Conservation (phyloP, 2,797 vertebrate genomes). For the Hemibagrus guttatus region DNA sequence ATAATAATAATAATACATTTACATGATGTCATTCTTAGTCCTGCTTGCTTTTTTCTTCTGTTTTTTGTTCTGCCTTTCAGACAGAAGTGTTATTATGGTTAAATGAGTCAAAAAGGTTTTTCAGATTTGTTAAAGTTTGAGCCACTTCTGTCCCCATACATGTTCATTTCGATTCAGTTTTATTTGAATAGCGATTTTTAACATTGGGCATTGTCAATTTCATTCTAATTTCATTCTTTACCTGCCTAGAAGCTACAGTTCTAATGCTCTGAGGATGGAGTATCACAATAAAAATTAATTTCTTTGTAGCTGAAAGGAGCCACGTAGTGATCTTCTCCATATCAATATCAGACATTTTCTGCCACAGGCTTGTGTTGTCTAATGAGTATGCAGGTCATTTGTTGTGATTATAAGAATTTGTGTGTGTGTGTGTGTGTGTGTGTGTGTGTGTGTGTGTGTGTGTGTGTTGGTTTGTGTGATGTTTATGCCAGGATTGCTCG, state of each 20-base stretch:
- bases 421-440: background rate
- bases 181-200: too few relatives aligned
- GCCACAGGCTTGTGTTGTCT: background rate
- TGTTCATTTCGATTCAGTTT: too few relatives aligned
- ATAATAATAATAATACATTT: background rate
- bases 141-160: background rate
- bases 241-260: background rate
- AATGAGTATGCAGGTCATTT: conserved; percentile 14
- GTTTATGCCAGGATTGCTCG: conserved; percentile 3
- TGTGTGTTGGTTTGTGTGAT: background rate
- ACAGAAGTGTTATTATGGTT: background rate
- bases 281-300: background rate
- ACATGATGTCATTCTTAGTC: background rate
- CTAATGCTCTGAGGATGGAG: background rate
- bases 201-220: too few relatives aligned
- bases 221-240: background rate
- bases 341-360: background rate
- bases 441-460: background rate
- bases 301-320: background rate
- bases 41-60: background rate
- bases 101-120: background rate
- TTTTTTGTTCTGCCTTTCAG: background rate
- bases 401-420: conserved; percentile 4
- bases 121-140: background rate
- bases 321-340: background rate